A percentile compares a stretch with the other conserved stretches of the same genome.
Conservation (phyloP, 2,113 vertebrate species). For the Engraulis encrasicolus region DNA sequence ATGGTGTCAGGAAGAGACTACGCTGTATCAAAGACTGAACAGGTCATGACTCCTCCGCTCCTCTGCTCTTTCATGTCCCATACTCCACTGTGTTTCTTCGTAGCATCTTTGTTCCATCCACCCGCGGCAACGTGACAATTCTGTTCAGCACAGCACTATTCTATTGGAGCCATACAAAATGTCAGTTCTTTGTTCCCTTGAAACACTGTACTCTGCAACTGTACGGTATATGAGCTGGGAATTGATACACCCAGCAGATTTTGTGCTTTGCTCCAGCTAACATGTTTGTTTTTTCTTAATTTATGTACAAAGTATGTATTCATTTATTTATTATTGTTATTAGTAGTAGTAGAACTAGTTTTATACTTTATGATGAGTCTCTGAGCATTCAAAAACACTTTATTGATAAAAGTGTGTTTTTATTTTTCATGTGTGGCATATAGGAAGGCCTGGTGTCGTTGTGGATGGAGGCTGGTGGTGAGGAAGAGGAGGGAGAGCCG, state of each 20-base stretch:
- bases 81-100: not conserved
- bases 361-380: too few relatives aligned
- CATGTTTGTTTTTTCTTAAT: not conserved
- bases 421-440: not conserved
- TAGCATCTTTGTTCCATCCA: not conserved
- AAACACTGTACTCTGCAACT: not conserved
- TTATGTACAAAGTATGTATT: too few relatives aligned
- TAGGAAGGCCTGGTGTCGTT: slow-evolving; percentile 87
- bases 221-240: not conserved
- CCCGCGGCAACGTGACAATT: not conserved
- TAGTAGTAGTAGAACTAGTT: too few relatives aligned
- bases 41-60: slow-evolving; percentile 72
- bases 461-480: slow-evolving; percentile 82
- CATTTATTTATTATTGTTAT: too few relatives aligned
- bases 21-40: slow-evolving; percentile 62
- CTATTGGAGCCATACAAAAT: not conserved
- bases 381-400: too few relatives aligned
- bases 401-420: not conserved
- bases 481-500: slow-evolving; percentile 61
- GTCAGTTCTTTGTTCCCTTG: not conserved
- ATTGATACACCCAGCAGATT: not conserved
- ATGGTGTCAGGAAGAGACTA: slow-evolving; percentile 70
- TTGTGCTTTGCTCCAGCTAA: not conserved
- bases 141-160: not conserved
- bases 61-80: not conserved